Evolutionary conservation across 2,113 vertebrate genomes (phyloP).

Genomic region (Sterrhoptilus dennistouni): DNA sequence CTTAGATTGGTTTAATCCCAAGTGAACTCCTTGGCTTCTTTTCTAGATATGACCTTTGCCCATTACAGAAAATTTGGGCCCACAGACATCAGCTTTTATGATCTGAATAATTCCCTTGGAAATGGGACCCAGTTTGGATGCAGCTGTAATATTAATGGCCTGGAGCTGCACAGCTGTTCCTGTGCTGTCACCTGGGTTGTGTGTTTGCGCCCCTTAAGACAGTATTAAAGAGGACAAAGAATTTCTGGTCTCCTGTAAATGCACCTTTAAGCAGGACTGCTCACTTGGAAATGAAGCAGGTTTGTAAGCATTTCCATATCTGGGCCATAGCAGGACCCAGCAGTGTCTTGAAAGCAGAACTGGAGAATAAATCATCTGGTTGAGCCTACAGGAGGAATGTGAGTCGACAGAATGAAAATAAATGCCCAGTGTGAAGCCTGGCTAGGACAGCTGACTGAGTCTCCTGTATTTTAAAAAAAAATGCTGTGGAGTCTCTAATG

Average conservation of each 20-base stretch:
- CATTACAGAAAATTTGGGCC: neutral
- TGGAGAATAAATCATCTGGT: constrained; percentile 53
- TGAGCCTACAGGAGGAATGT: constrained; percentile 38
- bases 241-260: neutral
- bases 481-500: neutral
- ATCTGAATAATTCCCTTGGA: constrained; percentile 20
- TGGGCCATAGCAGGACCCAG: constrained; percentile 15
- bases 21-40: neutral
- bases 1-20: neutral
- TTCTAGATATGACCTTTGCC: neutral
- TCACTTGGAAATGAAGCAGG: neutral
- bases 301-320: neutral
- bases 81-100: neutral
- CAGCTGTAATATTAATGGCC: constrained; percentile 47
- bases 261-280: neutral
- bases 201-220: neutral
- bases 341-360: neutral
- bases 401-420: constrained; percentile 59
- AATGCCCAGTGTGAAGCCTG: constrained; percentile 50
- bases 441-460: constrained; percentile 35
- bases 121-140: constrained; percentile 32
- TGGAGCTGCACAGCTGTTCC: constrained; percentile 54
- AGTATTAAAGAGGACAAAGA: constrained; percentile 17
- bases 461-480: neutral
- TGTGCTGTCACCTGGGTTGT: constrained; percentile 25